Conservation (phyloP, 1,140 invertebrate species). For the Trachymyrmex septentrionalis region DNA sequence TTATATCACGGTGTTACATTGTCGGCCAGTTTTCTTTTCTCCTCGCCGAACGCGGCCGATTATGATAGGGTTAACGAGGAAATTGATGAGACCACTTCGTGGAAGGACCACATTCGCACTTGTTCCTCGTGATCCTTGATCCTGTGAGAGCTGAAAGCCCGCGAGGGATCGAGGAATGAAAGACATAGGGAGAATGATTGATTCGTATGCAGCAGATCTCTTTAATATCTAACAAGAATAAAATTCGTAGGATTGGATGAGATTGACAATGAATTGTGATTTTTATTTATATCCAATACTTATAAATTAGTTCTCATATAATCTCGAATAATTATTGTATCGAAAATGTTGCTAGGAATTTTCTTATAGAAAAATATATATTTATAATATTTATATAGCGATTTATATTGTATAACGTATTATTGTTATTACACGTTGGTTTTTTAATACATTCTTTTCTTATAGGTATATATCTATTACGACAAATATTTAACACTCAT, state of each 20-base stretch:
- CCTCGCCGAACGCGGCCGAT: slow-evolving; percentile 41
- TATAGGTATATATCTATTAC: no score
- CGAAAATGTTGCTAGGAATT: background rate
- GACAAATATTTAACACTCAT: no score
- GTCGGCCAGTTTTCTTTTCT: slow-evolving; percentile 30
- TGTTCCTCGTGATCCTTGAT: slow-evolving; percentile 53
- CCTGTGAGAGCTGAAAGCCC: slow-evolving; percentile 33
- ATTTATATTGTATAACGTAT: no score
- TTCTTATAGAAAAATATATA: background rate
- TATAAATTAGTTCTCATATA: background rate
- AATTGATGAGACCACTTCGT: slow-evolving; percentile 61
- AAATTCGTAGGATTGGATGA: background rate
- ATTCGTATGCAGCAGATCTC: slow-evolving; percentile 4
- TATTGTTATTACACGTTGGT: no score
- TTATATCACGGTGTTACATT: slow-evolving; percentile 54
- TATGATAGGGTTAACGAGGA: slow-evolving; percentile 61
- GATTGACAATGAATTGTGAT: background rate
- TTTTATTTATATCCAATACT: slow-evolving; percentile 5
- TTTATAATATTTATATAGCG: background rate
- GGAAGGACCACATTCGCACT: slow-evolving; percentile 55
- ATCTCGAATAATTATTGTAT: background rate
- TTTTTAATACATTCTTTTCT: no score
- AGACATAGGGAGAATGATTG: slow-evolving; percentile 44
- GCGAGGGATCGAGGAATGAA: slow-evolving; percentile 7
- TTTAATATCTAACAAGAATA: slow-evolving; percentile 46